phyloP scores from a whole-genome alignment of 2,888 invertebrate genomes.

The Parnassius mnemosyne region DNA sequence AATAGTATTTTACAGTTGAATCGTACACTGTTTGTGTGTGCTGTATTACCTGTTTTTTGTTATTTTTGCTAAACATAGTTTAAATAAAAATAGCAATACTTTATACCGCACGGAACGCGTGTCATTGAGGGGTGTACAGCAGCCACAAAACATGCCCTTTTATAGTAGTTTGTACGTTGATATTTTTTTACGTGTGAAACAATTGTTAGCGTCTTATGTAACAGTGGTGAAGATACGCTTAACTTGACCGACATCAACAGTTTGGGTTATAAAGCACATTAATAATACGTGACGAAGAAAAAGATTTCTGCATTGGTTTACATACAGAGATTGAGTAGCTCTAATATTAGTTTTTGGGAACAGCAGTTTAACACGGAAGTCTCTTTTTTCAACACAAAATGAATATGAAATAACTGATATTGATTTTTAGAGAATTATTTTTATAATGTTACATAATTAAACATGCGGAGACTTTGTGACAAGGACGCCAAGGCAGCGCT shows the following conservation, averaged over 20 bases:
- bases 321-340: neutral
- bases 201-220: conserved; percentile 9
- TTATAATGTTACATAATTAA: conserved; percentile 59
- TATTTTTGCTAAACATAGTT: conserved; percentile 60
- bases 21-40: conserved; percentile 48
- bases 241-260: conserved; percentile 6
- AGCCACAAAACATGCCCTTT: conserved; percentile 10
- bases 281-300: conserved; percentile 14
- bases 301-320: conserved; percentile 15
- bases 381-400: conserved; percentile 51
- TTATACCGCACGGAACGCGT: conserved; percentile 15
- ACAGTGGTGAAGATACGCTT: conserved; percentile 1
- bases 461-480: conserved; percentile 38
- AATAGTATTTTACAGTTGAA: conserved; percentile 59
- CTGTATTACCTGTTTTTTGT: conserved; percentile 50
- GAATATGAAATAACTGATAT: conserved; percentile 52
- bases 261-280: conserved; percentile 2
- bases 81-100: conserved; percentile 41
- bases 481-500: conserved; percentile 25
- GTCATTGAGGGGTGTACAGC: conserved; percentile 11
- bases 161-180: conserved; percentile 22
- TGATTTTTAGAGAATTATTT: conserved; percentile 64
- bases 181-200: conserved; percentile 26
- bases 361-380: conserved; percentile 38
- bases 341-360: neutral